phyloP scores from a whole-genome alignment of 2,797 vertebrate species.

The Thamnophis elegans region DNA sequence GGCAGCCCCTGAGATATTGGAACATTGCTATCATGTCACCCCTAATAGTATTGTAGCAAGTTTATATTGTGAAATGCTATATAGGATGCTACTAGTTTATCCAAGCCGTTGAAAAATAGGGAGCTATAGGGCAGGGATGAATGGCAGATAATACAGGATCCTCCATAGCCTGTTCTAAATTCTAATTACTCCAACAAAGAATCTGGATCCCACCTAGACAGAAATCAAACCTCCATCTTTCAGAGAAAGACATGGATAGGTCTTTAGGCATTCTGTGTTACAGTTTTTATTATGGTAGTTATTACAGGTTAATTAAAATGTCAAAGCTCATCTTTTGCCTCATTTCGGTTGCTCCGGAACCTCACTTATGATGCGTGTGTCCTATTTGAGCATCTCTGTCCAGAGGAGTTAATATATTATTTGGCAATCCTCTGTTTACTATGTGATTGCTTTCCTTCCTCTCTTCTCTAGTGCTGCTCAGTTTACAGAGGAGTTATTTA shows the following conservation, averaged over 20 bases:
- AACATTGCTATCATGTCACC: too few relatives aligned
- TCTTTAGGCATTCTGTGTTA: background rate
- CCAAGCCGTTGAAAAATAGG: background rate
- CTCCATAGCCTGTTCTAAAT: background rate
- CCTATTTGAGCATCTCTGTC: background rate
- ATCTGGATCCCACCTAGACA: background rate
- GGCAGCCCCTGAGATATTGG: too few relatives aligned
- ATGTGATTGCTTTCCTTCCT: background rate
- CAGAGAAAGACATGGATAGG: background rate
- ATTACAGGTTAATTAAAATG: background rate
- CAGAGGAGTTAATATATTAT: constrained; percentile 4
- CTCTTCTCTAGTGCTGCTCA: background rate
- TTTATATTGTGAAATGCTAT: background rate
- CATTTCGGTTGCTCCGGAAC: background rate
- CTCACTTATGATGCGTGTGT: background rate
- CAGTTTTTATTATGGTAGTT: background rate
- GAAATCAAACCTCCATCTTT: background rate
- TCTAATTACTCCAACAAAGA: background rate
- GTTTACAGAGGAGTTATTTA: constrained; percentile 7
- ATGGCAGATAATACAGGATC: background rate
- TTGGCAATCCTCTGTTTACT: background rate
- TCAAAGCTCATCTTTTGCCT: background rate
- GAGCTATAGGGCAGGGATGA: background rate
- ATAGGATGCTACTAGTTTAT: background rate
- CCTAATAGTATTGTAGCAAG: background rate